Base-by-base conservation (phyloP, 1,140 invertebrate genomes). In the Antheraea mylitta region DNA sequence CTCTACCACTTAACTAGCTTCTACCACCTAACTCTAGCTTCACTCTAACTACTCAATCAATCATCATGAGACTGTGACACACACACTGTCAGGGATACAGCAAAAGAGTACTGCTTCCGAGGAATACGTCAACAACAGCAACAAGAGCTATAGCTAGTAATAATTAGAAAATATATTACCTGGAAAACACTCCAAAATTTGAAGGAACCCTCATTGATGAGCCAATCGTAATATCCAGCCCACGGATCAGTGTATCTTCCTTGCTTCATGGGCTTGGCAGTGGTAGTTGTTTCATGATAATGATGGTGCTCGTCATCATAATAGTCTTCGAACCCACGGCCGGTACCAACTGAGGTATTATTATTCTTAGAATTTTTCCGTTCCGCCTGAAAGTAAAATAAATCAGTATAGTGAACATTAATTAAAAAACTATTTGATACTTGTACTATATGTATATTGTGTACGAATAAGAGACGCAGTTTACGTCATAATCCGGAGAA, bases 131-230 rank as follows among this genome's bases (percentile, higher is more conserved):
- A 10, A 7, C 7, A 3, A 42, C 0, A 11, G 3, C 4, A 30
- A 53, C 11, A 13, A 13, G 45, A 2, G 7, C 0, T 53, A 16
- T 16, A n/a, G 45, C 45, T 13, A 1, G 16, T 11, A 13, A 53
- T 13, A 13, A 53, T 53, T 53, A 53, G 16, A 53, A 53, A 13
- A n/a, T 13, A 53, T 16, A 6, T 53, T 66, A 96, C 96, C 93
- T 97, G 96, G 89, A 97, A 97, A 10, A 94, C 95, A 13, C 96
- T 96, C 96, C 96, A 97, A 80, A 97, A 97, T 83, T 97, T 97
- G 86, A 96, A 97, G 18, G 96, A 97, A 0, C 96, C 96, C 81
- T 97, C 96, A 72, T 96, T 97, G 73, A 97, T 96, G 58, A 97
- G 93, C 82, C 97, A 97, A 86, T 97, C 96, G 79, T 97, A 97